Evolutionary conservation across 2,888 invertebrate species (phyloP), one percentile per base, ranked within the genome.

Genomic region (Pristionchus arcanus): DNA sequence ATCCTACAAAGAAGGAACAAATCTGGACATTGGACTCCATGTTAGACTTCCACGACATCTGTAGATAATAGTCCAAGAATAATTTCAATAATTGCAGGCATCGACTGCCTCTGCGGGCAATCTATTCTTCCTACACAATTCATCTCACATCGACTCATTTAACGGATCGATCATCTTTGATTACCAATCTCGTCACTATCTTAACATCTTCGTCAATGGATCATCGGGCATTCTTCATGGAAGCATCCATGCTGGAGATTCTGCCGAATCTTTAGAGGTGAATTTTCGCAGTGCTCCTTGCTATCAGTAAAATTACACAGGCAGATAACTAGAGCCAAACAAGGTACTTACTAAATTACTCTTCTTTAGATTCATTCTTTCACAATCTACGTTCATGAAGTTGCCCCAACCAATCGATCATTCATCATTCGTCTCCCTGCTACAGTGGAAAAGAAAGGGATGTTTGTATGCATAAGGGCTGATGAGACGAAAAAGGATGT

Each of bases 101-200:
- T 13, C 31, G 7, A 63, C 92, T 4, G 88, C 89, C 21, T 91
- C 90, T 21, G 91, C 90, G 16, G 89, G 91, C 42, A 91, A 89
- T n/a, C 66, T 94, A n/a, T 90, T 92, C 1, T 95, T 94, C 91
- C 92, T 94, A 89, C 95, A 94, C 92, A 95, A 95, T 81, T 91
- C 94, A 16, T 94, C 93, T 0, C 49, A 90, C 71, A 91, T 94
- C 37, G 91, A 91, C 13, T 94, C 94, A 68, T 94, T 94, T 89
- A 90, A 91, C 21, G 94, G 93, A 25, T 91, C 92, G 16, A 93
- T 94, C 63, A 90, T 95, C 66, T 92, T 94, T 3, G 92, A 93
- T 74, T 91, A 92, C 0, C 68, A 42, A 31, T 53, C 53, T 25
- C 28, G 53, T 31, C 91, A 93, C 55, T 92, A 93, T 42, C 91